Percentiles rank a stretch among this genome's conserved stretches.
phyloP scores from a whole-genome alignment of 1,140 invertebrate species.

The Cyrtorhinus lividipennis region DNA sequence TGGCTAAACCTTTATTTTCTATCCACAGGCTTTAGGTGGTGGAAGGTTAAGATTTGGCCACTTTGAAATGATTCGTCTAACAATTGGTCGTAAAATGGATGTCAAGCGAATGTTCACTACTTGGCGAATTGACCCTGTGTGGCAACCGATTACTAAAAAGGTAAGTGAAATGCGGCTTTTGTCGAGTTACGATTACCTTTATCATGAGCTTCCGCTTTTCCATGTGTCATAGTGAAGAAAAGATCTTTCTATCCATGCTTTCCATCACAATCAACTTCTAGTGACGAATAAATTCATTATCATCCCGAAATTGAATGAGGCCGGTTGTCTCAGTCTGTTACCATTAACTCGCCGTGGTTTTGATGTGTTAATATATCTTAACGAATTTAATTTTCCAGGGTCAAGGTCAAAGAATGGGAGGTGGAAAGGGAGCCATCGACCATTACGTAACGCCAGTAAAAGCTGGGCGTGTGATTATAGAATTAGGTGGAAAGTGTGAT shows the following conservation, averaged over 20 bases:
- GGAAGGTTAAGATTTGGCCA: constrained; percentile 65
- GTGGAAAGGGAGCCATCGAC: constrained; percentile 89
- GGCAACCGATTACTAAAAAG: constrained; percentile 88
- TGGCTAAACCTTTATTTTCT: neutral
- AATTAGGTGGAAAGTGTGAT: constrained; percentile 82
- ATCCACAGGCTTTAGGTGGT: constrained; percentile 57
- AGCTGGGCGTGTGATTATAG: constrained; percentile 80
- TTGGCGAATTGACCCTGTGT: constrained; percentile 87
- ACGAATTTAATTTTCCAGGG: constrained; percentile 40
- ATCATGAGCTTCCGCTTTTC: too few relatives aligned
- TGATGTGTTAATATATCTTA: too few relatives aligned
- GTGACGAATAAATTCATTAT: constrained; percentile 9
- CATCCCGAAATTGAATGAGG: neutral
- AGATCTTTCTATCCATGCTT: neutral
- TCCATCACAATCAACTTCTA: neutral
- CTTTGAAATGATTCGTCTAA: constrained; percentile 75
- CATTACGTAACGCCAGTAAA: constrained; percentile 91
- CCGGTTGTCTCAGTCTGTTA: too few relatives aligned
- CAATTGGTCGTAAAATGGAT: constrained; percentile 61
- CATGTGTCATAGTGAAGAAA: too few relatives aligned
- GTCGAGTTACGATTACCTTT: too few relatives aligned
- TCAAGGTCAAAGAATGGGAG: constrained; percentile 82
- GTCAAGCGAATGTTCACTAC: constrained; percentile 74
- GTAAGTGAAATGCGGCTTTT: too few relatives aligned
- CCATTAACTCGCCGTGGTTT: too few relatives aligned